phyloP scores from a whole-genome alignment of 1,140 invertebrate species.

The Babylonia areolata region DNA sequence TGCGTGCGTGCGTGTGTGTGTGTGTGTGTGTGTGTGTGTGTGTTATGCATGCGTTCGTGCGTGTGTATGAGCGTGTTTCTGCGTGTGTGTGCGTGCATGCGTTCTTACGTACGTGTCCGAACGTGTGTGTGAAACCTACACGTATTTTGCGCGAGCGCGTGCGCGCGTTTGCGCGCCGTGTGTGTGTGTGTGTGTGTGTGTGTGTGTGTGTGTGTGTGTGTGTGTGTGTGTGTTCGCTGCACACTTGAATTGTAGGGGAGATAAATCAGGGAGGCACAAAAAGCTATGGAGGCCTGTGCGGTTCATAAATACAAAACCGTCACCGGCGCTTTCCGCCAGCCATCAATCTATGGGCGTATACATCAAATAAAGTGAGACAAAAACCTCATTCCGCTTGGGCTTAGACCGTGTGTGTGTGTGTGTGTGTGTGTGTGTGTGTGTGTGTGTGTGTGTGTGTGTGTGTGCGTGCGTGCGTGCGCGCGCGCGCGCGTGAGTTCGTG shows the following conservation, averaged over 20 bases:
- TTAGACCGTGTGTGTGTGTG: background rate
- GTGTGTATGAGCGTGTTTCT: background rate
- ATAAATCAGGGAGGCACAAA: too few relatives aligned
- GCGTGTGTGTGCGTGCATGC: background rate
- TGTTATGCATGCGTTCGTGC: background rate
- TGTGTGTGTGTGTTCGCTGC: conserved; percentile 3
- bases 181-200: background rate
- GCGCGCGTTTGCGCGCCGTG: background rate
- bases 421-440: background rate
- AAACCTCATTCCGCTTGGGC: too few relatives aligned
- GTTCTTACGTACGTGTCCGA: background rate
- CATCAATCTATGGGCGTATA: too few relatives aligned
- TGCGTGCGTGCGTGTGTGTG: background rate
- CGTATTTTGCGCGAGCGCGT: background rate
- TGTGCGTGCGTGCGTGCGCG: background rate
- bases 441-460: background rate
- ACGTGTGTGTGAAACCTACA: too few relatives aligned
- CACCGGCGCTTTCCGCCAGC: too few relatives aligned
- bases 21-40: background rate
- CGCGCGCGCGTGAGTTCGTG: background rate
- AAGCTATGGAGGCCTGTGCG: too few relatives aligned
- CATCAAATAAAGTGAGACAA: too few relatives aligned
- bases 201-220: background rate
- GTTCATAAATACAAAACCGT: too few relatives aligned
- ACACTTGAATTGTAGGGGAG: too few relatives aligned